Base-by-base conservation (phyloP, 1,140 invertebrate species). In the Drosophila obscura region DNA sequence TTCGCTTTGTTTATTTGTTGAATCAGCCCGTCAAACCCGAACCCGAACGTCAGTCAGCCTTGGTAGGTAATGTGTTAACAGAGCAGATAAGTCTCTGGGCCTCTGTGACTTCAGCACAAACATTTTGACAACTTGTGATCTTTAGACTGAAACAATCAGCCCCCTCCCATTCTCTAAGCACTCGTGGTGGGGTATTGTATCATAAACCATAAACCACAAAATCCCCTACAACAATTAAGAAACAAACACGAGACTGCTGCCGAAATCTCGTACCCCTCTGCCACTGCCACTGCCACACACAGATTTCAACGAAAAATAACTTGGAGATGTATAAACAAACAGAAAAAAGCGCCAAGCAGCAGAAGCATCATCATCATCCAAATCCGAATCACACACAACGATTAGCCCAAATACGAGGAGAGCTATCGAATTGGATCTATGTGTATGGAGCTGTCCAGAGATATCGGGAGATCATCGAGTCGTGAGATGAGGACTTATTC, bases 81-180 rank as follows among this genome's bases (percentile, higher is more conserved):
- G 60, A 67, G 56, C 53, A 83, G 79, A 87, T 82, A 88, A 79
- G 63, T 79, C 49, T 41, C 26, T 56, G 35, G 48, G 63, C 50
- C 56, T 28, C 73, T 51, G 73, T 57, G 77, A 81, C 62, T 81
- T 76, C 52, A 63, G 60, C 44, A 65, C 83, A 88, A 88, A 88
- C 83, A 88, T 88, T 88, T 88, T 88, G 83, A 88, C 83, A 88
- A 88, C 79, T 88, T 88, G 83, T 88, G 83, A 88, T 80, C 76
- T 83, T 80, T 82, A 71, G 61, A 80, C 78, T 68, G 80, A 35
- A 35, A 78, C 52, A 75, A 46, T 45, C 28, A 31, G 7, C 28
- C 28, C 39, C 50, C 7, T 9, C 7, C 44, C n/a, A 22, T 16
- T 64, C 62, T 67, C 62, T 69, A 35, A 35, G 31, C 31, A 35